Percentiles rank a stretch among this genome's conserved stretches.
These are phyloP conservation scores for Riparia riparia DNA, from an alignment of 2,113 vertebrate species.

Conservation along the genomic window DNA sequence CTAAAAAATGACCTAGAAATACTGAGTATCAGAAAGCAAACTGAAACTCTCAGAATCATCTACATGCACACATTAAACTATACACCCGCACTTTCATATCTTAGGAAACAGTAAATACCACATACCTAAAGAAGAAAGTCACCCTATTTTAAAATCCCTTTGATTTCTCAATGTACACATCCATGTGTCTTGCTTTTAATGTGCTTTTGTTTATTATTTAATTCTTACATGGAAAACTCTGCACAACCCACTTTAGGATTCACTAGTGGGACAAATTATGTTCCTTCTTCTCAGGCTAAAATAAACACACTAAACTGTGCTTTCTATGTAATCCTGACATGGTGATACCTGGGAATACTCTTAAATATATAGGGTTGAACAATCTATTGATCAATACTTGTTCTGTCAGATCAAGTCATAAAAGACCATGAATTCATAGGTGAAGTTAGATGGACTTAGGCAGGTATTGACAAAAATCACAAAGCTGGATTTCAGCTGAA, in stretches of 20 bases:
- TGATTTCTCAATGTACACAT: background rate
- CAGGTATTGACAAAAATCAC: background rate
- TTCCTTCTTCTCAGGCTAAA: background rate
- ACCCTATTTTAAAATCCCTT: background rate
- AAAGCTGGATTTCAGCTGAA: background rate
- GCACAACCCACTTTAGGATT: background rate
- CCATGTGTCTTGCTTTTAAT: background rate
- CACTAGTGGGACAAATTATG: background rate
- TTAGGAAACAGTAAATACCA: background rate
- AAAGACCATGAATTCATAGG: background rate
- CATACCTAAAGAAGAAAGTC: background rate
- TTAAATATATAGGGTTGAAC: background rate
- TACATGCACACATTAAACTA: background rate
- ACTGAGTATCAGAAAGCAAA: background rate
- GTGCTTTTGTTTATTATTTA: background rate
- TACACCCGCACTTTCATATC: background rate
- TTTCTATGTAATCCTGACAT: background rate
- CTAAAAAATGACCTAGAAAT: background rate
- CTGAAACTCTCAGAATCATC: background rate
- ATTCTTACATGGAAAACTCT: background rate
- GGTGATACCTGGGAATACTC: background rate
- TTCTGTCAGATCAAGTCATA: background rate
- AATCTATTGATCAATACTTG: background rate
- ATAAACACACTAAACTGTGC: background rate
- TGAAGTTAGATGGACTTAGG: background rate